A percentile compares a stretch with the other conserved stretches of the same genome.
Evolutionary conservation across 1,140 invertebrate species (phyloP).

Genomic region (Tenebrio molitor): DNA sequence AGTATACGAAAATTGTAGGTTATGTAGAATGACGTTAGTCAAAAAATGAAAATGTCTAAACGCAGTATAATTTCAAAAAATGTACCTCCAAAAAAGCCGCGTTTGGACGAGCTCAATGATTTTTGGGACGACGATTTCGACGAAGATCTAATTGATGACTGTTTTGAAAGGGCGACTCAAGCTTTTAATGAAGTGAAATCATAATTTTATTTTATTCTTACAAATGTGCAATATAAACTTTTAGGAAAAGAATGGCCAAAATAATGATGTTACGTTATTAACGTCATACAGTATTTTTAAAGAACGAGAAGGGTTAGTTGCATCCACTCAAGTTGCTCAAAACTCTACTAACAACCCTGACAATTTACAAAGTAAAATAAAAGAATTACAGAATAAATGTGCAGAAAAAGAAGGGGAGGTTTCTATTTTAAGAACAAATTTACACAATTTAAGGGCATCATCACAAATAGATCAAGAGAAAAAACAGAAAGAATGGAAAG

Average conservation of each 20-base stretch:
- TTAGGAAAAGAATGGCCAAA: constrained; percentile 11
- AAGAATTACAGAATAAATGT: constrained; percentile 49
- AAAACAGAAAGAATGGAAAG: constrained; percentile 56
- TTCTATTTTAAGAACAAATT: constrained; percentile 54
- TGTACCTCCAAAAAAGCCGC: constrained; percentile 50
- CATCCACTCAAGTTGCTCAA: constrained; percentile 54
- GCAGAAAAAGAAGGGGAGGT: constrained; percentile 59
- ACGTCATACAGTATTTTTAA: constrained; percentile 56
- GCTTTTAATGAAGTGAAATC: constrained; percentile 50
- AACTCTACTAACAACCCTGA: constrained; percentile 9
- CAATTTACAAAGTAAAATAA: too few relatives aligned
- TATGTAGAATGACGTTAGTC: too few relatives aligned
- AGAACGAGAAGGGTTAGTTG: constrained; percentile 47
- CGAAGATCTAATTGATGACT: constrained; percentile 54
- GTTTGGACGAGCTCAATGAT: constrained; percentile 53
- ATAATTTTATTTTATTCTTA: too few relatives aligned
- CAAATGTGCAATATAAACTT: constrained; percentile 9
- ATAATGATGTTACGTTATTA: constrained; percentile 49
- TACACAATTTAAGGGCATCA: constrained; percentile 48
- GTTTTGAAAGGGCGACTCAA: constrained; percentile 56
- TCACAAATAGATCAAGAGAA: constrained; percentile 51
- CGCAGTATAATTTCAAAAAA: neutral
- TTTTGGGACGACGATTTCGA: constrained; percentile 59
- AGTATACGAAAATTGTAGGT: too few relatives aligned
- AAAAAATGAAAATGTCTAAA: too few relatives aligned